These are phyloP conservation scores for Sycon ciliatum DNA, from an alignment of 37 sponge, comb jelly and placozoan genomes.

Conservation along the genomic window DNA sequence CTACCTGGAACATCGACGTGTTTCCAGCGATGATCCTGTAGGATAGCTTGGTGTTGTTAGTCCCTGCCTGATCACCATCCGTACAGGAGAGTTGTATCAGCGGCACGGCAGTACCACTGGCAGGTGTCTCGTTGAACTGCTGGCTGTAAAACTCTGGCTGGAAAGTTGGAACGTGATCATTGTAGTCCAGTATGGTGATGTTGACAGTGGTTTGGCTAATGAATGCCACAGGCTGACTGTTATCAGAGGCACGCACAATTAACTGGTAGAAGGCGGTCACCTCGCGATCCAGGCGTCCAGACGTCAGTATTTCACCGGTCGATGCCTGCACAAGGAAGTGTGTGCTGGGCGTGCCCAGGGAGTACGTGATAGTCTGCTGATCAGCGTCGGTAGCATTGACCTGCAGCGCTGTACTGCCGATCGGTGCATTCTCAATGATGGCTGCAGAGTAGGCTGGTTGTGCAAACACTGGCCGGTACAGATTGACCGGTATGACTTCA, in stretches of 20 bases:
- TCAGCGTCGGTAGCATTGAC: constrained; percentile 57
- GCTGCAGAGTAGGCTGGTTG: constrained; percentile 16
- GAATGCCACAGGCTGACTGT: neutral
- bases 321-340: constrained; percentile 44
- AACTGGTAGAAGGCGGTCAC: constrained; percentile 21
- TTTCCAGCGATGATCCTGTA: neutral
- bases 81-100: neutral
- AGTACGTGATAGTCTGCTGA: constrained; percentile 43
- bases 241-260: constrained; percentile 46
- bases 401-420: constrained; percentile 18
- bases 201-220: neutral
- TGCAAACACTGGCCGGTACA: constrained; percentile 46
- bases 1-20: neutral
- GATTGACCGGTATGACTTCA: constrained; percentile 41
- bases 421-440: constrained; percentile 33
- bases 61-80: neutral
- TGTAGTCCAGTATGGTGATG: neutral
- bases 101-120: constrained; percentile 12
- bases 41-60: neutral
- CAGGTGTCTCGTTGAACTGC: no score
- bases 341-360: constrained; percentile 48
- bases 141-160: neutral
- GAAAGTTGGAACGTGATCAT: neutral
- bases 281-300: constrained; percentile 51
- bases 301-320: constrained; percentile 46